Conservation (phyloP, 2,888 invertebrate species). For the Antheraea yamamai region DNA sequence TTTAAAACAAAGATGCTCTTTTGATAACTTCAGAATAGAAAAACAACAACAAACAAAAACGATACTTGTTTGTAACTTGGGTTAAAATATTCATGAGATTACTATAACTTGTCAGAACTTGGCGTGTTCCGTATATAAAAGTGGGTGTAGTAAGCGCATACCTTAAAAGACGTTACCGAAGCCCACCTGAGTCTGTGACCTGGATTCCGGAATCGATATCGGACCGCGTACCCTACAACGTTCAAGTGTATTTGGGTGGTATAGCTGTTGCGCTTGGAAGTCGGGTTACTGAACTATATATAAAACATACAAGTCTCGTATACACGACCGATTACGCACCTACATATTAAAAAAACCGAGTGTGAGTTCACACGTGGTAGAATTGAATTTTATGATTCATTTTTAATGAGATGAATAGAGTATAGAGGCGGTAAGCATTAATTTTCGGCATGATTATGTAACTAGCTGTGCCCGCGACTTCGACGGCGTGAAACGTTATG, state of each 20-base stretch:
- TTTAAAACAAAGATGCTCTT: neutral
- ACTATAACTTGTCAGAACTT: neutral
- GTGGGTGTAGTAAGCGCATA: neutral
- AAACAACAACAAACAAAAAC: neutral
- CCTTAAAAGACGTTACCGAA: neutral
- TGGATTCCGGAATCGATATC: conserved; percentile 30
- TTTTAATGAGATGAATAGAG: too few species aligned
- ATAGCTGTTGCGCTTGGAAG: neutral
- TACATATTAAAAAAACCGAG: too few species aligned
- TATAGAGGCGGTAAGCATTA: too few species aligned
- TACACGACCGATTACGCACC: too few species aligned
- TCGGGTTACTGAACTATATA: neutral
- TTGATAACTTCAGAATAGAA: neutral
- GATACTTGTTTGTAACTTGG: neutral
- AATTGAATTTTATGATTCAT: too few species aligned
- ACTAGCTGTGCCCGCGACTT: too few species aligned
- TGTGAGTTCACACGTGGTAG: too few species aligned
- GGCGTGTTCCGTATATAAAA: neutral
- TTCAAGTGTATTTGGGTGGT: neutral
- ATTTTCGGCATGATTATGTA: too few species aligned
- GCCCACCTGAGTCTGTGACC: conserved; percentile 31
- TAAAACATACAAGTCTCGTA: too few species aligned
- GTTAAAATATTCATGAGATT: neutral
- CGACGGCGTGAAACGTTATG: too few species aligned
- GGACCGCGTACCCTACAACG: conserved; percentile 20